A percentile compares a stretch with the other conserved stretches of the same genome.
These are phyloP conservation scores for Morpho deidamia DNA, from an alignment of 2,888 invertebrate genomes.

Conservation along the genomic window DNA sequence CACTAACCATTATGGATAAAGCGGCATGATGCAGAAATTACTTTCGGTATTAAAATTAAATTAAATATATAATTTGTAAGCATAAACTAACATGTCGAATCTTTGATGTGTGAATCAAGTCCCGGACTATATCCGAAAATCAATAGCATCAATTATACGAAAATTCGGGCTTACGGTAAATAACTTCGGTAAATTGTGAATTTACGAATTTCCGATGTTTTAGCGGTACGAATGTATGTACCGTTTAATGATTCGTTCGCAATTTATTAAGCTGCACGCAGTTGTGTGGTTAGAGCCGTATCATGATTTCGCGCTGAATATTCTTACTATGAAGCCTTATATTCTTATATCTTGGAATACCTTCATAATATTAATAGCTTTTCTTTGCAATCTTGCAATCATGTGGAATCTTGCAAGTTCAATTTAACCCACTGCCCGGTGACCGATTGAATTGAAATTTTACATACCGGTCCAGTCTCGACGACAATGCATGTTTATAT, in stretches of 20 bases:
- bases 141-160: slow-evolving; percentile 15
- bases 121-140: background rate
- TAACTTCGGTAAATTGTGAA: slow-evolving; percentile 7
- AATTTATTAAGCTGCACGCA: background rate
- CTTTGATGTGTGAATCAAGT: background rate
- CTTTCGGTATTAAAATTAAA: too few relatives aligned
- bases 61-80: background rate
- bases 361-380: too few relatives aligned
- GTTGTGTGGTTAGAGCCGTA: background rate
- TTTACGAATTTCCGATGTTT: slow-evolving; percentile 14
- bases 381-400: too few relatives aligned
- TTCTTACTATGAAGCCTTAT: too few relatives aligned
- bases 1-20: too few relatives aligned
- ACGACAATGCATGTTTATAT: too few relatives aligned
- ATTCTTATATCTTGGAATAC: too few relatives aligned
- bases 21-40: too few relatives aligned
- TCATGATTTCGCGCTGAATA: background rate
- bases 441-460: too few relatives aligned
- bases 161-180: slow-evolving; percentile 9
- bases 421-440: too few relatives aligned
- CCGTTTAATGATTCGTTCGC: slow-evolving; percentile 6
- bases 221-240: slow-evolving; percentile 1
- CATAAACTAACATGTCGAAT: background rate
- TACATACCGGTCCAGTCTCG: too few relatives aligned
- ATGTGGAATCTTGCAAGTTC: too few relatives aligned